Base-by-base conservation (phyloP, 2,797 vertebrate genomes). In the Poecilia gillii region DNA sequence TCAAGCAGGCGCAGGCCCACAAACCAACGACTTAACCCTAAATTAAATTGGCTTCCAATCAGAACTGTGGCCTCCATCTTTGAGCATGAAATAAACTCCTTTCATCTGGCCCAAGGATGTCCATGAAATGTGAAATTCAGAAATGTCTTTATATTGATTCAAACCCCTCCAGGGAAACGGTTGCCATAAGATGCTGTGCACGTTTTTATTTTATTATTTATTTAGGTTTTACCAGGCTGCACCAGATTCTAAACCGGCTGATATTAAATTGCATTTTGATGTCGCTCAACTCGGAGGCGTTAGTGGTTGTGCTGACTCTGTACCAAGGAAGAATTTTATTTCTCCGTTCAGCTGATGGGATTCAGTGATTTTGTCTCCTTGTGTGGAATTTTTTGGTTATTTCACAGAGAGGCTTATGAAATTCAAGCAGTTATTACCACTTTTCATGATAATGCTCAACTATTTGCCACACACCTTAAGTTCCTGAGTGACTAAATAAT, bases 181-280 rank as follows among this genome's bases (percentile, higher is more conserved):
- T 77, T 36, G 46, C 84, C 23, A 25, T 71, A 74, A 85, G 78
- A 80, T 81, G 76, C 70, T 39, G 47, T 66, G 51, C 3, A 33
- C 28, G 64, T 57, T 84, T 46, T 76, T 66, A n/a, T 57, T 16
- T 83, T 9, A 53, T 53, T 53, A 25, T 3, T 53, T 25, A 53
- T 53, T 53, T 53, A 53, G 8, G 51, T 47, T 76, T 66, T 39
- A 73, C 25, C 47, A 74, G 55, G 81, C 76, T 80, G 78, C 64
- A 66, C 4, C 20, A 23, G 39, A 76, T 62, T 80, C 79, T 77
- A 74, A 82, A 85, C 51, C 78, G 78, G 85, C 85, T 85, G 82
- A 89, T 89, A 84, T 88, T 88, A 79, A 85, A 57, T 86, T 81
- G 33, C 73, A 66, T 77, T 84, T 85, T 84, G 73, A 84, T 46